phyloP scores from a whole-genome alignment of 1,140 invertebrate species.

The Rhizoglyphus robini region DNA sequence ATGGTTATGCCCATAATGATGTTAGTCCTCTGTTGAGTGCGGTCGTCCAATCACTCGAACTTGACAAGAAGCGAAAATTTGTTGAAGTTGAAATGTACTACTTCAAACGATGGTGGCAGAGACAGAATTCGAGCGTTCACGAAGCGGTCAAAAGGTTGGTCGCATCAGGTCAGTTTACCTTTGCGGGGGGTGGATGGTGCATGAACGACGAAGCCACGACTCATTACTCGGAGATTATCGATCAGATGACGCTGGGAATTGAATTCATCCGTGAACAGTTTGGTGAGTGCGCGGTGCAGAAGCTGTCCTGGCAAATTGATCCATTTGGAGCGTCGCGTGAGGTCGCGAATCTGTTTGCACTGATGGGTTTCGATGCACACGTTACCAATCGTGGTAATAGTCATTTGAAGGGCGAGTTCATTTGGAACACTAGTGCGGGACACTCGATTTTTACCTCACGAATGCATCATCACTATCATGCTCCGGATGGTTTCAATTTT shows the following conservation, averaged over 20 bases:
- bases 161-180: slow-evolving; percentile 58
- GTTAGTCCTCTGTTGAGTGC: slow-evolving; percentile 83
- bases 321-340: slow-evolving; percentile 49
- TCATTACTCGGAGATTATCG: slow-evolving; percentile 82
- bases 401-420: slow-evolving; percentile 1
- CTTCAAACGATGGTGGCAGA: slow-evolving; percentile 79
- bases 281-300: slow-evolving; percentile 43
- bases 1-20: slow-evolving; percentile 41
- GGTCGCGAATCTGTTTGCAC: slow-evolving; percentile 41
- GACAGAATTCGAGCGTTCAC: slow-evolving; percentile 48
- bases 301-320: slow-evolving; percentile 50
- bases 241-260: slow-evolving; percentile 61
- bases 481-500: slow-evolving; percentile 18
- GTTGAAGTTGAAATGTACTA: slow-evolving; percentile 63
- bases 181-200: slow-evolving; percentile 68
- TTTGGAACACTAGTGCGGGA: background rate
- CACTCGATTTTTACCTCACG: slow-evolving; percentile 10
- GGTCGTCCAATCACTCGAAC: slow-evolving; percentile 58
- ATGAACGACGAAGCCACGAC: slow-evolving; percentile 88
- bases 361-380: slow-evolving; percentile 31
- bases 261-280: slow-evolving; percentile 43
- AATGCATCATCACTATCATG: slow-evolving; percentile 11
- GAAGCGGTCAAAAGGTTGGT: slow-evolving; percentile 34
- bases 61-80: slow-evolving; percentile 49
- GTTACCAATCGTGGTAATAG: background rate